Conservation (phyloP, 2,888 invertebrate species). For the Mimumesa dahlbomi region DNA sequence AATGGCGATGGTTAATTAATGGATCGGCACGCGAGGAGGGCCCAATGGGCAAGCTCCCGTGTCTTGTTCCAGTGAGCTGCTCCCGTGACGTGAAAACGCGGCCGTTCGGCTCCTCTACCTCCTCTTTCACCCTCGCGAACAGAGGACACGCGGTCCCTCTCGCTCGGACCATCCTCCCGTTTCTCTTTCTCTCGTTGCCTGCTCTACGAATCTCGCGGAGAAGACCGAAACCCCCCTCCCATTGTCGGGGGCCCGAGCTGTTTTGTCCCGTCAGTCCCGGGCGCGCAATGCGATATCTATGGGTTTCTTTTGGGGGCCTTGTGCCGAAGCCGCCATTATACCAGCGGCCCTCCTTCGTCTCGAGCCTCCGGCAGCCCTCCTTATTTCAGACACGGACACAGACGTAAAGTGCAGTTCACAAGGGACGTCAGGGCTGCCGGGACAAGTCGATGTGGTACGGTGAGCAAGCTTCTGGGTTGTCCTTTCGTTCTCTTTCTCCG, state of each 20-base stretch:
- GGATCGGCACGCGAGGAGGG: slow-evolving; percentile 76
- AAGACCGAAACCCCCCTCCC: slow-evolving; percentile 46
- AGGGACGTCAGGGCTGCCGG: slow-evolving; percentile 47
- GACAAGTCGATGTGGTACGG: slow-evolving; percentile 42
- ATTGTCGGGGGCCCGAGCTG: slow-evolving; percentile 73
- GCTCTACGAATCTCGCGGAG: slow-evolving; percentile 63
- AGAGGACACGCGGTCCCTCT: slow-evolving; percentile 51
- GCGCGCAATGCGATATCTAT: slow-evolving; percentile 79
- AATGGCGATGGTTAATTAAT: slow-evolving; percentile 71
- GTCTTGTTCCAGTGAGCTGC: slow-evolving; percentile 31
- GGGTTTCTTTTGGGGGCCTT: slow-evolving; percentile 75
- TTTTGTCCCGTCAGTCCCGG: slow-evolving; percentile 80
- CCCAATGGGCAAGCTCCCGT: slow-evolving; percentile 38
- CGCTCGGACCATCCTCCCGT: slow-evolving; percentile 41
- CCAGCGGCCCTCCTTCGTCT: slow-evolving; percentile 37
- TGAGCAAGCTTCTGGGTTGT: slow-evolving; percentile 22
- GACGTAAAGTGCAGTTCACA: slow-evolving; percentile 59
- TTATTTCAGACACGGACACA: slow-evolving; percentile 36
- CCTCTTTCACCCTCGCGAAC: slow-evolving; percentile 20
- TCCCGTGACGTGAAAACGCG: slow-evolving; percentile 52
- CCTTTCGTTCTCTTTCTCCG: background rate
- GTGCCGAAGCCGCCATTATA: slow-evolving; percentile 73
- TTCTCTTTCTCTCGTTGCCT: slow-evolving; percentile 39
- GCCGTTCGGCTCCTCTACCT: slow-evolving; percentile 17
- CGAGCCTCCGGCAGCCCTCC: slow-evolving; percentile 22